Evolutionary conservation across 2,888 invertebrate species (phyloP), one percentile per base, ranked within the genome.

Genomic region (Adelognathus sp.): DNA sequence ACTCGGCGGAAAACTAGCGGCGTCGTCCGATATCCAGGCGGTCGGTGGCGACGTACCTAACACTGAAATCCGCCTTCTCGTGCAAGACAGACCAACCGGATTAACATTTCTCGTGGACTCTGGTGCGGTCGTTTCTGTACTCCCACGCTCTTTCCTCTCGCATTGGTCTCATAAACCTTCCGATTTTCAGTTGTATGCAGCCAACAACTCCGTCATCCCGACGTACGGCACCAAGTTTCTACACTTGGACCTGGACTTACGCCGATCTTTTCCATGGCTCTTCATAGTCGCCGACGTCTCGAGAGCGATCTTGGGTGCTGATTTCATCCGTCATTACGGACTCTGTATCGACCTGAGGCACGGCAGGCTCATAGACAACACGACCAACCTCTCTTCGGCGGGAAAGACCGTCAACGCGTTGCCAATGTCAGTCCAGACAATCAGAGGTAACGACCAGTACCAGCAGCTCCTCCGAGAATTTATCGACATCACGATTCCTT

Each of bases 91-190:
- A 7, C 41, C 16, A 1, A 46, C 72, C 1, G 41, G 60, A 6
- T 16, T 33, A 31, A n/a, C n/a, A 5, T 79, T 76, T 29, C 33
- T 72, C 0, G 46, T 79, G 7, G 79, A 79, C 7, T 67, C 76
- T 0, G 79, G 63, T 0, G 63, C 79, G 0, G 69, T 58, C 9
- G 60, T 79, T 2, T 79, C 75, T 1, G 50, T 79, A 3, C 52
- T 76, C 2, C 74, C 75, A 4, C 44, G 24, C 4, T 21, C n/a
- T 0, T 2, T 6, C 14, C 1, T 36, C 0, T 1, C 36, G 6
- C 18, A 52, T 21, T 31, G 24, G 14, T 14, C 16, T 1, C 9
- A n/a, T 1, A 27, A 21, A 7, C 44, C 50, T 1, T n/a, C 44
- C 7, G n/a, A 52, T 7, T 52, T 74, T 11, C 27, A 46, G 39